These are phyloP conservation scores for Baryphthengus martii DNA, from an alignment of 2,113 vertebrate genomes.

Conservation along the genomic window DNA sequence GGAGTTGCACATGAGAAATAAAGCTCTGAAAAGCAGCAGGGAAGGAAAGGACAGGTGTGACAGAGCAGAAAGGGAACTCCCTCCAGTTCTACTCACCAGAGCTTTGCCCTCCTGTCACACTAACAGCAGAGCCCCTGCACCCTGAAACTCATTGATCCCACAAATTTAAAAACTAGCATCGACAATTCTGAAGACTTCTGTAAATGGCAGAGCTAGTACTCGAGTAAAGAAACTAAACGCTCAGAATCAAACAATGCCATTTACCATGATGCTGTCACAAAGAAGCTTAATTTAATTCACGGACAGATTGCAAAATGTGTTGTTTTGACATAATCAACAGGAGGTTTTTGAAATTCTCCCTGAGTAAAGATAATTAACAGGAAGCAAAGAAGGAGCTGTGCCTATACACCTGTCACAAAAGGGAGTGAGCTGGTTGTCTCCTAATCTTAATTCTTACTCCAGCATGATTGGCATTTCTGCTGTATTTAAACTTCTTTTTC, in stretches of 20 bases:
- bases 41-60: neutral
- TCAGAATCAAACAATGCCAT: neutral
- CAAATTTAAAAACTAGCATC: neutral
- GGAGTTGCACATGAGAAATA: neutral
- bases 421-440: neutral
- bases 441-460: neutral
- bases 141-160: neutral
- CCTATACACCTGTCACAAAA: neutral
- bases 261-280: neutral
- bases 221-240: neutral
- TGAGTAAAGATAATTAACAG: conserved; percentile 11
- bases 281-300: neutral
- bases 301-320: conserved; percentile 37
- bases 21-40: neutral
- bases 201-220: accelerated
- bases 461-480: neutral
- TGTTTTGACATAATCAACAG: conserved; percentile 44
- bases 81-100: neutral
- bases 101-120: neutral
- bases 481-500: neutral
- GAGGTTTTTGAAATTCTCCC: conserved; percentile 40
- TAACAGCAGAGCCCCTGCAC: neutral
- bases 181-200: neutral
- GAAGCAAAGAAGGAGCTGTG: neutral
- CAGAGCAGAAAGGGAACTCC: neutral